Evolutionary conservation across 2,888 invertebrate species (phyloP).

Genomic region (Drosophila hamatofila): DNA sequence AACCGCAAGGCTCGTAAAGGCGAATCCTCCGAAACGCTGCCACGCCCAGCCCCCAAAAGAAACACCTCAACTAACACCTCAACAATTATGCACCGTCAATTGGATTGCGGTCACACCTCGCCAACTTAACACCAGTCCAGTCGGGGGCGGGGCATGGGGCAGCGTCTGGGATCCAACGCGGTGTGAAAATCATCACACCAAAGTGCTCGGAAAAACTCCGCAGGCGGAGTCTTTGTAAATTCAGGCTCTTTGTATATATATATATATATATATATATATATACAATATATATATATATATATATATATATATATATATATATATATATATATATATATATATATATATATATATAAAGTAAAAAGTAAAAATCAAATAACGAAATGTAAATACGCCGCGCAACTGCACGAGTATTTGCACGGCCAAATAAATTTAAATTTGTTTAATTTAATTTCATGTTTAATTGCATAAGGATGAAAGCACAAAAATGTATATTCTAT

Average conservation of each 20-base stretch:
- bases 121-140: slow-evolving; percentile 21
- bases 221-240: slow-evolving; percentile 18
- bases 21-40: background rate
- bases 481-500: background rate
- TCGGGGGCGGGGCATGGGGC: background rate
- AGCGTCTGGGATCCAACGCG: slow-evolving; percentile 12
- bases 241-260: slow-evolving; percentile 16
- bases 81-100: slow-evolving; percentile 58
- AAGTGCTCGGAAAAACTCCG: slow-evolving; percentile 10
- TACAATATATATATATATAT: background rate
- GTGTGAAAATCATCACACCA: slow-evolving; percentile 36
- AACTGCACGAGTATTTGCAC: slow-evolving; percentile 8
- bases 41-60: slow-evolving; percentile 1
- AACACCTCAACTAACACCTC: slow-evolving; percentile 44
- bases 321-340: slow-evolving; percentile 3
- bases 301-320: slow-evolving; percentile 8
- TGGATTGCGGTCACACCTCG: slow-evolving; percentile 59
- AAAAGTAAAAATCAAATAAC: slow-evolving; percentile 46
- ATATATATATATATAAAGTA: slow-evolving; percentile 6
- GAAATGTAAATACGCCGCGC: slow-evolving; percentile 37
- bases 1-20: slow-evolving; percentile 14
- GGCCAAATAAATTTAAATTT: slow-evolving; percentile 20
- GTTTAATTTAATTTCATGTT: slow-evolving; percentile 29
- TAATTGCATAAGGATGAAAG: slow-evolving; percentile 15
- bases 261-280: background rate